Evolutionary conservation across 1,140 invertebrate genomes (phyloP).

Genomic region (Rhopalosiphum maidis): DNA sequence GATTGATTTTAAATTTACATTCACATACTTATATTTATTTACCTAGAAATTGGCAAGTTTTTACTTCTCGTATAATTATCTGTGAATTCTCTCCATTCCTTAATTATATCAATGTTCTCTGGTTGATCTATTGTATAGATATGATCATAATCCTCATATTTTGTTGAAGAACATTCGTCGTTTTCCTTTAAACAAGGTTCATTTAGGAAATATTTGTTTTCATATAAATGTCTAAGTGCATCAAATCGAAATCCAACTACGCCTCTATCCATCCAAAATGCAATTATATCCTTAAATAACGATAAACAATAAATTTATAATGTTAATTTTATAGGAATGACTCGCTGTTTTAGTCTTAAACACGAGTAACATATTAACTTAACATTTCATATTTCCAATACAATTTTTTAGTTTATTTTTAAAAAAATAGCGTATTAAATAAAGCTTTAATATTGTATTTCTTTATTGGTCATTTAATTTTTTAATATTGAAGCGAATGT

Average conservation of each 20-base stretch:
- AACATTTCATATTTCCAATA: no score
- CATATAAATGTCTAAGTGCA: slow-evolving; percentile 66
- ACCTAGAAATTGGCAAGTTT: background rate
- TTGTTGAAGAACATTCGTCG: background rate
- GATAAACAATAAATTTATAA: background rate
- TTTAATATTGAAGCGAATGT: background rate
- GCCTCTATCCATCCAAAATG: slow-evolving; percentile 72
- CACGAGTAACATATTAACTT: no score
- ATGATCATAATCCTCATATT: slow-evolving; percentile 64
- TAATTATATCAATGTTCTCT: slow-evolving; percentile 70
- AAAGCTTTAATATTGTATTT: no score
- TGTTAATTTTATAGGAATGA: background rate
- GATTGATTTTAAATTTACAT: background rate
- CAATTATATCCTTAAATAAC: slow-evolving; percentile 64
- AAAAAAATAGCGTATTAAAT: no score
- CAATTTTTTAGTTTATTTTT: no score
- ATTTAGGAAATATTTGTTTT: slow-evolving; percentile 63
- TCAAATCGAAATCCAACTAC: slow-evolving; percentile 76
- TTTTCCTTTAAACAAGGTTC: slow-evolving; percentile 59
- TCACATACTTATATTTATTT: background rate
- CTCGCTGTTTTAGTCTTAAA: background rate
- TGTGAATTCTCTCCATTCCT: slow-evolving; percentile 70
- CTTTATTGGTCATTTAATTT: background rate
- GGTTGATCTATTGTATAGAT: slow-evolving; percentile 71
- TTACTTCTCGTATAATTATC: slow-evolving; percentile 65